Evolutionary conservation across 1,140 invertebrate genomes (phyloP), one percentile per base, ranked within the genome.

Genomic region (Brachionus sp.): DNA sequence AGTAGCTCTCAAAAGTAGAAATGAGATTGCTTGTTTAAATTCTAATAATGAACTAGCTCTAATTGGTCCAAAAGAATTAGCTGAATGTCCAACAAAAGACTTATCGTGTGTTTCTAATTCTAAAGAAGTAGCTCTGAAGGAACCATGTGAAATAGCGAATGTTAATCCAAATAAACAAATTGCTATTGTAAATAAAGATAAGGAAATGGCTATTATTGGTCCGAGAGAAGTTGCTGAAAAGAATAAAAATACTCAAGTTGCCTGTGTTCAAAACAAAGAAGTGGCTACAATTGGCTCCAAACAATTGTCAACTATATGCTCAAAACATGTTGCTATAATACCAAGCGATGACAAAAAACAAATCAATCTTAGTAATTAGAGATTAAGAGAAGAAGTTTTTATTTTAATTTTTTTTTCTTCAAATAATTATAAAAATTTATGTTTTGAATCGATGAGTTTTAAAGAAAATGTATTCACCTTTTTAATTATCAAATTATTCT

Each of bases 311-410:
- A 70, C 33, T 33, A 42, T 70, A 37, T 37, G 66, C 16, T 39
- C 66, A 7, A 70, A 39, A 70, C 66, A 70, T 39, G 66, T 70
- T 39, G 66, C 66, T 6, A 39, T 70, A n/a, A 70, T 70, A 37
- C 66, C 66, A 10, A 25, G 64, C 13, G 64, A 66, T 16, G 35
- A 70, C 29, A 23, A 70, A 16, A 70, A 70, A 70, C 66, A 39
- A 70, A 33, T 70, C 5, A 33, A 7, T 2, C 13, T 50, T 16
- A 50, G 44, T 6, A 50, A 50, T 50, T 50, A 50, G 44, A 50
- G 13, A 50, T n/a, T 3, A 16, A 13, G 44, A 50, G 16, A 13
- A 46, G 29, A 29, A 29, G 29, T 3, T 50, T 50, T 50, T 50
- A 16, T 73, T 73, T 73, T 29, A 25, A 64, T 33, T 3, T 5